phyloP scores from a whole-genome alignment of 2,797 vertebrate species.

The Crenichthys baileyi region DNA sequence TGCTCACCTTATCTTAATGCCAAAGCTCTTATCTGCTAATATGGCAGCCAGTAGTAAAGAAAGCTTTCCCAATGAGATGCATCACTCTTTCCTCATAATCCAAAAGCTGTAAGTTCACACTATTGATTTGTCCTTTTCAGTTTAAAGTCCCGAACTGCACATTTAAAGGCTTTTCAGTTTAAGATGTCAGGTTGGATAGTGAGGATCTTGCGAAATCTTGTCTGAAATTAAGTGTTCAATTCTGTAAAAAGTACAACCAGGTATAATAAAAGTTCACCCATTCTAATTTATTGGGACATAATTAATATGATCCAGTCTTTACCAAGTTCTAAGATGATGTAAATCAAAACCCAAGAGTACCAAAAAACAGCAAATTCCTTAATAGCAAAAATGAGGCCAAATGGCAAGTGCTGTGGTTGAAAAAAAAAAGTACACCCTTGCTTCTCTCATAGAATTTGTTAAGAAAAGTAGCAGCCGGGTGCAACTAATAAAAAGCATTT shows the following conservation, averaged over 20 bases:
- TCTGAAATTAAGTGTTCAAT: constrained; percentile 43
- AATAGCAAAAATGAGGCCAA: too few relatives aligned
- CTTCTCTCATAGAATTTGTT: too few relatives aligned
- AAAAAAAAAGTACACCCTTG: background rate
- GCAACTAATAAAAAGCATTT: too few relatives aligned
- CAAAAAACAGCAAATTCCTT: too few relatives aligned
- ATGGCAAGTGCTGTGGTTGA: background rate
- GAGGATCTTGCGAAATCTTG: constrained; percentile 18
- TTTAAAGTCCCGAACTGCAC: constrained; percentile 9
- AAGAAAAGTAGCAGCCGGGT: too few relatives aligned
- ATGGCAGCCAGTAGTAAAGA: constrained; percentile 25
- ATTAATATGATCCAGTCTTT: too few relatives aligned
- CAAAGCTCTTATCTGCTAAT: constrained; percentile 58
- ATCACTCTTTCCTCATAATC: constrained; percentile 29
- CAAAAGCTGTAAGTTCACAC: constrained; percentile 23
- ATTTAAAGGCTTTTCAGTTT: constrained; percentile 28
- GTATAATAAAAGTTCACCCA: too few relatives aligned
- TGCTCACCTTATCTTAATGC: constrained; percentile 65
- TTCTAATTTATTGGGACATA: too few relatives aligned
- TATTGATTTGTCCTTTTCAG: constrained; percentile 37
- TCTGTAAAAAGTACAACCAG: background rate
- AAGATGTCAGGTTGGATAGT: constrained; percentile 27
- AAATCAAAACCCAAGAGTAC: too few relatives aligned
- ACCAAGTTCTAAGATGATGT: too few relatives aligned
- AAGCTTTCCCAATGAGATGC: constrained; percentile 46